Conservation (phyloP, 2,888 invertebrate species). For the Mellilla xanthometata region DNA sequence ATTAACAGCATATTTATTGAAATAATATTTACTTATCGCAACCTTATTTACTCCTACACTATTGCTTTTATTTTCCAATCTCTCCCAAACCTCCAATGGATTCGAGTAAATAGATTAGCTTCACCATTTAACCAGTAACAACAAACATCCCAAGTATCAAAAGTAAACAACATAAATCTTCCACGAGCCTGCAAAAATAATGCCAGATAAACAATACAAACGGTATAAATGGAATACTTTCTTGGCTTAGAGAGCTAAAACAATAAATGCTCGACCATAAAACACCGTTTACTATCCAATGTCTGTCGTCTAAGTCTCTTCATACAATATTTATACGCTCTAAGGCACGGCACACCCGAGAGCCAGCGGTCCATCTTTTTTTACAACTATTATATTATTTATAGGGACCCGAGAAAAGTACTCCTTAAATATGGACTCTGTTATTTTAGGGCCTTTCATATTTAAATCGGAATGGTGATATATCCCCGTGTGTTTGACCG, state of each 20-base stretch:
- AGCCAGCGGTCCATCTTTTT: constrained; percentile 36
- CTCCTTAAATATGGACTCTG: constrained; percentile 27
- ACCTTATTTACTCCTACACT: no score
- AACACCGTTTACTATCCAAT: constrained; percentile 73
- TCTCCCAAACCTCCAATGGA: no score
- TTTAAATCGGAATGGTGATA: constrained; percentile 26
- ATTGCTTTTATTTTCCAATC: no score
- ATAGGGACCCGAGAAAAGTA: constrained; percentile 31
- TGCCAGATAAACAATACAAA: constrained; percentile 52
- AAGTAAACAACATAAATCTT: constrained; percentile 36
- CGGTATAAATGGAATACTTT: constrained; percentile 43
- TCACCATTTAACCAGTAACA: background rate
- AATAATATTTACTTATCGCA: no score
- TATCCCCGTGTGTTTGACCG: constrained; percentile 8
- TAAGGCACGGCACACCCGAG: constrained; percentile 31
- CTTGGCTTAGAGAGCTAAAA: constrained; percentile 60
- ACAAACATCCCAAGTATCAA: constrained; percentile 3
- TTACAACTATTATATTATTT: constrained; percentile 45
- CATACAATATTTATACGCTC: constrained; percentile 73
- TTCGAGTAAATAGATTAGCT: background rate
- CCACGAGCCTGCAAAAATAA: constrained; percentile 31
- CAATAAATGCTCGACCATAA: constrained; percentile 75
- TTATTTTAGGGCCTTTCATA: constrained; percentile 26
- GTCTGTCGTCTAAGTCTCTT: constrained; percentile 65
- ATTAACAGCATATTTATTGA: no score